Conservation (phyloP, 2,888 invertebrate genomes). For the Choristoneura rosaceana region DNA sequence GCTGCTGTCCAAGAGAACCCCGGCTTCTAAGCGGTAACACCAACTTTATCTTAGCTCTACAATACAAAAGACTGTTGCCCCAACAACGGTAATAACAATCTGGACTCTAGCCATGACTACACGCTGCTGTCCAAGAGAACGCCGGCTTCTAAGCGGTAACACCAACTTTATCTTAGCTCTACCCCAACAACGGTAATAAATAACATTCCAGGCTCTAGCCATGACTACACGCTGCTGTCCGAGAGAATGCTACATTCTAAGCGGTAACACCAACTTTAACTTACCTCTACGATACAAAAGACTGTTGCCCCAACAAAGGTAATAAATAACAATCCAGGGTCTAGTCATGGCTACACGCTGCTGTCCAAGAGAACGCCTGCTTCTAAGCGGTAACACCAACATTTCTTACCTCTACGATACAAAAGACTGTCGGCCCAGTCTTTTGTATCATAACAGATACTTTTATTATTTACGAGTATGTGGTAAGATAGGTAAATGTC, state of each 20-base stretch:
- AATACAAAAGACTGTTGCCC: neutral
- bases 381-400: slow-evolving; percentile 50
- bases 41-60: slow-evolving; percentile 24
- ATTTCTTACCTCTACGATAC: slow-evolving; percentile 5
- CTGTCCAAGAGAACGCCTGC: slow-evolving; percentile 82
- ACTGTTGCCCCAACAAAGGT: too few relatives aligned
- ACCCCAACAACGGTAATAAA: neutral
- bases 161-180: slow-evolving; percentile 14
- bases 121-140: slow-evolving; percentile 77
- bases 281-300: neutral
- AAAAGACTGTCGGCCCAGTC: neutral
- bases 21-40: slow-evolving; percentile 66
- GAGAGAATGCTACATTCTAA: slow-evolving; percentile 80
- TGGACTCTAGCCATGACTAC: neutral
- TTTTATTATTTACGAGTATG: too few relatives aligned
- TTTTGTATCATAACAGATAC: too few relatives aligned
- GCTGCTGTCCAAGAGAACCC: slow-evolving; percentile 79
- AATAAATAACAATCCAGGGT: too few relatives aligned
- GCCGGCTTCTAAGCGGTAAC: slow-evolving; percentile 67
- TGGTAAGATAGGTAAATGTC: too few relatives aligned
- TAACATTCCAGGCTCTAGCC: neutral
- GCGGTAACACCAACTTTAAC: slow-evolving; percentile 13
- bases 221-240: slow-evolving; percentile 60
- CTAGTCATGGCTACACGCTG: slow-evolving; percentile 45
- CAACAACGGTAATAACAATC: neutral